Percentiles rank a stretch among this genome's conserved stretches.
Evolutionary conservation across 2,797 vertebrate species (phyloP).

Genomic region (Graptemys geographica): DNA sequence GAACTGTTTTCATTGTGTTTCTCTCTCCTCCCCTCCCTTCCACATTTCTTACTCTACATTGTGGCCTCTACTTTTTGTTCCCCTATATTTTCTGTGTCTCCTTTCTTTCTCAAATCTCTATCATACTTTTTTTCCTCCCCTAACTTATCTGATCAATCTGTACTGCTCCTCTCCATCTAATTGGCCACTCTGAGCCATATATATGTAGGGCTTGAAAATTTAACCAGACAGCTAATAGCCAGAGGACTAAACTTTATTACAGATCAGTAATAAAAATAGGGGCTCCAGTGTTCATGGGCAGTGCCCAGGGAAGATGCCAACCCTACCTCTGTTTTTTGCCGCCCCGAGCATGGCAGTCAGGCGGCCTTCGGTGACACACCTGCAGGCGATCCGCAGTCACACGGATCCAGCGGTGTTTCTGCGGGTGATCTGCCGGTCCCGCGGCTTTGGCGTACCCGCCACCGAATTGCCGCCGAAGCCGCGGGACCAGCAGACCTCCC

Average conservation of each 20-base stretch:
- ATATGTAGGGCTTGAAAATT: neutral
- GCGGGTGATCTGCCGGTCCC: too few species aligned
- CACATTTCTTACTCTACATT: neutral
- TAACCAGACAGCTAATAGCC: neutral
- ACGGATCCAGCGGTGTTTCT: too few species aligned
- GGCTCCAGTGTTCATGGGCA: neutral
- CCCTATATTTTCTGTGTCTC: neutral
- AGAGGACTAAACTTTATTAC: fast-evolving
- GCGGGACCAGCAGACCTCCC: too few species aligned
- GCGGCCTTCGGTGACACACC: too few species aligned
- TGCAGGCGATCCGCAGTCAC: too few species aligned
- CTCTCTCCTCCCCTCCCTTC: neutral
- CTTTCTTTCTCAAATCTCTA: neutral
- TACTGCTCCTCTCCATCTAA: neutral
- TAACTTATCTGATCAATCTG: neutral
- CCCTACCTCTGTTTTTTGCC: too few species aligned
- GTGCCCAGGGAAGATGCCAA: fast-evolving
- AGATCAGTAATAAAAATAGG: fast-evolving
- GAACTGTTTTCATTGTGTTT: conserved; percentile 1
- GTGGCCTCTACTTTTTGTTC: neutral
- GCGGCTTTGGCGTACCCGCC: too few species aligned
- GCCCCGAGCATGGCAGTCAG: too few species aligned
- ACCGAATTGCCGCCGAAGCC: too few species aligned
- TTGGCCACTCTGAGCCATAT: fast-evolving
- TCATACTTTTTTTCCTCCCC: fast-evolving